Evolutionary conservation across 2,113 vertebrate genomes (phyloP).

Genomic region (Melanotaenia duboulayi): DNA sequence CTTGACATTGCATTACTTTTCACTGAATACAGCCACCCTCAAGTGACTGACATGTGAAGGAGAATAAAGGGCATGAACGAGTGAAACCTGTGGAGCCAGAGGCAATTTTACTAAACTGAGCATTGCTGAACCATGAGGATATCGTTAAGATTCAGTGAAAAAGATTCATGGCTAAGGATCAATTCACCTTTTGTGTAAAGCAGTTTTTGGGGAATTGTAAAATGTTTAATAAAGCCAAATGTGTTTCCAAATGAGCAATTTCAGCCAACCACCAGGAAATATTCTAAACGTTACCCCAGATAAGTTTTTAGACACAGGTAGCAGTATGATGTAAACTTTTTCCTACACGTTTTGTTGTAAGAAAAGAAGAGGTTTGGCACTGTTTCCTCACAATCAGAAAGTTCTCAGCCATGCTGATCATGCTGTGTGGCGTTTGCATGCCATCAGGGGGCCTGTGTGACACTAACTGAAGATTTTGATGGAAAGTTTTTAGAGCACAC

Average conservation of each 20-base stretch:
- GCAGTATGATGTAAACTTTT: no score
- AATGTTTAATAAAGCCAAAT: background rate
- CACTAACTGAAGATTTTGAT: no score
- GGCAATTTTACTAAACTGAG: slow-evolving; percentile 17
- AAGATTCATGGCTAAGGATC: slow-evolving; percentile 2
- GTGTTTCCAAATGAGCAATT: background rate
- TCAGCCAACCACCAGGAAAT: background rate
- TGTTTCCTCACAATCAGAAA: no score
- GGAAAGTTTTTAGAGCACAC: no score
- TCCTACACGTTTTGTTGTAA: background rate
- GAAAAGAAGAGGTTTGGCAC: background rate
- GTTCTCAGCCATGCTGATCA: no score
- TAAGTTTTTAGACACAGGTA: no score
- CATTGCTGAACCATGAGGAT: background rate
- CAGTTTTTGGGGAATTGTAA: background rate
- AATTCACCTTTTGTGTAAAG: background rate
- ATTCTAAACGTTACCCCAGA: no score
- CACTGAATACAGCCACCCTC: slow-evolving; percentile 18
- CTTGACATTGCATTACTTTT: slow-evolving; percentile 26
- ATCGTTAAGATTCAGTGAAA: background rate
- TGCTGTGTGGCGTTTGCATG: no score
- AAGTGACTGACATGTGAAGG: slow-evolving; percentile 16
- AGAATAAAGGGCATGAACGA: slow-evolving; percentile 26
- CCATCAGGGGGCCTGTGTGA: no score
- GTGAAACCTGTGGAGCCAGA: slow-evolving; percentile 3